Base-by-base conservation (phyloP, 1,140 invertebrate genomes). In the Diabrotica virgifera region DNA sequence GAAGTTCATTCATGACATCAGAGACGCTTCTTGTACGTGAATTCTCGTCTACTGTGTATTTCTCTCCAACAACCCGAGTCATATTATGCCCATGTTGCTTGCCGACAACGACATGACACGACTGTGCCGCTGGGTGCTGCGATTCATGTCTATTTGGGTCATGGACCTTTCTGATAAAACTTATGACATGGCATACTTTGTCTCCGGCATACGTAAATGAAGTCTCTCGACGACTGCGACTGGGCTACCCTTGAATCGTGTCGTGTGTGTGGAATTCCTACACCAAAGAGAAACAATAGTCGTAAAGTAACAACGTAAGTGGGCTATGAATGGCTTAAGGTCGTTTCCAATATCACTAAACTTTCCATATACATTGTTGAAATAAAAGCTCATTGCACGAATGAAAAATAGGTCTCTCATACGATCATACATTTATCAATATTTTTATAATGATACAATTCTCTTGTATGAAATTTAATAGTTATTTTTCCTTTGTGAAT, bases 1-100 rank as follows among this genome's bases (percentile, higher is more conserved):
- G 67, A 68, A 68, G 59, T 68, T 54, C 67, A 68, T 68, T 68
- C 67, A 68, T 54, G 67, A 58, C 54, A 59, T 64, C 62, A 59
- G 59, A 24, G 24, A 24, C 55, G 62, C 56, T 58, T 58, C 51
- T 51, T 52, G 59, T 52, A 61, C 59, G 59, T 61, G 46, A 58
- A 58, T 58, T 58, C 37, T 37, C 37, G 37, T 62, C 50, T 62
- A 62, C 36, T 62, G 50, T 62, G 35, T 54, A 53, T 54, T 13
- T 12, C 35, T 35, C 53, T 35, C 58, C 58, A 46, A 59, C 58
- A 59, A 59, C 38, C 58, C 58, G 58, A 59, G 40, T 59, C 58
- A 59, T 59, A 59, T 35, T 35, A 35, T 38, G 60, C 46, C 36
- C 40, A 12, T 36, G 56, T 58, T 58, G 35, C 56, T 37, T 40